Evolutionary conservation across 2,888 invertebrate genomes (phyloP).

Genomic region (Amblyjoppa proteus): DNA sequence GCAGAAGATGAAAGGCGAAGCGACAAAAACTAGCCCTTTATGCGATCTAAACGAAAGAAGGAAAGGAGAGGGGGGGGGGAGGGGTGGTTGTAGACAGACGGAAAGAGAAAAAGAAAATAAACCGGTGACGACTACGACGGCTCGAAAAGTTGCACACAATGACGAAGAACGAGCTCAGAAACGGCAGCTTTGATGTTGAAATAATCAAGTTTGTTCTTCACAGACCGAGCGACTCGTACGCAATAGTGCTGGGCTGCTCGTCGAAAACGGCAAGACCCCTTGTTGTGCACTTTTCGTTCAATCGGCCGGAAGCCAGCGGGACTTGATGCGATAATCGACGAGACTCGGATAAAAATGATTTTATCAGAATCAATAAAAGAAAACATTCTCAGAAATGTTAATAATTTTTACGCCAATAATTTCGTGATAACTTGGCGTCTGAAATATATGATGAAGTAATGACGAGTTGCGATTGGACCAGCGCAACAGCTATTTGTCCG

Average conservation of each 20-base stretch:
- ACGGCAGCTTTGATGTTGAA: slow-evolving; percentile 77
- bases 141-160: slow-evolving; percentile 61
- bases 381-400: no score
- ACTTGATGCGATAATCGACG: background rate
- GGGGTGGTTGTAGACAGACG: slow-evolving; percentile 36
- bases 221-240: slow-evolving; percentile 22
- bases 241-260: slow-evolving; percentile 17
- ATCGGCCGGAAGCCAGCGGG: background rate
- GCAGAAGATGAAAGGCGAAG: slow-evolving; percentile 24
- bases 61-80: slow-evolving; percentile 28
- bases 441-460: no score
- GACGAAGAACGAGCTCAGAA: slow-evolving; percentile 70
- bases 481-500: no score
- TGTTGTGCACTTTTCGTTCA: slow-evolving; percentile 12
- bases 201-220: slow-evolving; percentile 78
- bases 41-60: slow-evolving; percentile 33
- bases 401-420: no score
- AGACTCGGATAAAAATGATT: no score
- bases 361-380: no score
- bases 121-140: slow-evolving; percentile 11
- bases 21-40: slow-evolving; percentile 46
- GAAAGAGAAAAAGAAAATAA: slow-evolving; percentile 38
- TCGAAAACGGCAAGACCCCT: slow-evolving; percentile 26
- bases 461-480: no score
- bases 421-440: no score